Base-by-base conservation (phyloP, 2,888 invertebrate genomes). In the Lysandra bellargus region DNA sequence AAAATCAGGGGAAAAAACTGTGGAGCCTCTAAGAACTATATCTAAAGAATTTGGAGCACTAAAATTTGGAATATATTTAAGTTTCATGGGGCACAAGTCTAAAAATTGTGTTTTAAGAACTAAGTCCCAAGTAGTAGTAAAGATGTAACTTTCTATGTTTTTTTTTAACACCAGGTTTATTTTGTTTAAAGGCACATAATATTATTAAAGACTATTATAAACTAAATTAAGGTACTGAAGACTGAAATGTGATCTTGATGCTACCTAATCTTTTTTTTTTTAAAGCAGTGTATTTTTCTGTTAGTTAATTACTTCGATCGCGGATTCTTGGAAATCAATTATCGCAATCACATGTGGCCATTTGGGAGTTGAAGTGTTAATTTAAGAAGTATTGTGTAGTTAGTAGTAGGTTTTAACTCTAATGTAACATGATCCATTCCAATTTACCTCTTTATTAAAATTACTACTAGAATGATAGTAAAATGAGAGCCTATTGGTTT, bases 11-110 rank as follows among this genome's bases (percentile, higher is more conserved):
- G 93, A 96, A 83, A 97, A 97, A 86, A 97, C 97, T 0, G 95
- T 96, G 0, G 98, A 98, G 88, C 98, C 98, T 0, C 89, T 98
- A 14, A 95, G 96, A 82, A 97, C 97, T 1, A 95, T 98, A 83
- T 96, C 97, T 0, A 96, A 96, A 85, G 95, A 96, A 85, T 96
- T 97, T 86, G 95, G 95, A 80, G 97, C 98, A 93, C 93, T 97
- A 82, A 95, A 95, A 60, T 98, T 98, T 87, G 98, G 98, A n/a
- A 95, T 98, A 81, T 98, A 98, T 88, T 92, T 98, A 57, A 95
- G 93, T 12, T 92, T 93, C 81, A 80, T 91, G 17, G 93, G 93
- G 2, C 83, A 92, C 82, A 89, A 88, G 1, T 86, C 88, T 1
- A 86, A 85, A 73, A 89, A 91, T 81, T 74, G 75, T 80, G 81